Evolutionary conservation across 2,113 vertebrate genomes (phyloP), one percentile per base, ranked within the genome.

Genomic region (Actenoides lindsayi): DNA sequence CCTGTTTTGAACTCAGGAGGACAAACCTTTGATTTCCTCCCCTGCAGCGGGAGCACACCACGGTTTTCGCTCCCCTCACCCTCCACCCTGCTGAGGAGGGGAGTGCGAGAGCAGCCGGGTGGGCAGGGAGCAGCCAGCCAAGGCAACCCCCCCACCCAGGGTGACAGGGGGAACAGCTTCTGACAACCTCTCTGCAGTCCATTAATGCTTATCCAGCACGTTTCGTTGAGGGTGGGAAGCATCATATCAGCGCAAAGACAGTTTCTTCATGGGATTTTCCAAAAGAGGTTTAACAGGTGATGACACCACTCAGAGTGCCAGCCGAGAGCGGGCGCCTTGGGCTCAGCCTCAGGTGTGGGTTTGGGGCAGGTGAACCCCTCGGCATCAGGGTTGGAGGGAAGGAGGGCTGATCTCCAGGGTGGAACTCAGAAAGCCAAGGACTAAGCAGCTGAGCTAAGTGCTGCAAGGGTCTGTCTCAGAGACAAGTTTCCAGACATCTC

Each of bases 181-280:
- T 59, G 76, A 63, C 1, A 0, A 11, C 3, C 16, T 2, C 75
- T 25, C 37, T 7, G 70, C 57, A 6, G 16, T 1, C 62, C 74
- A 4, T 78, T 44, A 54, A 7, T 8, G 15, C 37, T 77, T 57
- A 27, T 3, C 9, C 31, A 8, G 62, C 79, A 1, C 19, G 3
- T 15, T 39, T 21, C 54, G 37, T 10, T 13, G 68, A 44, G 83
- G 63, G 23, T 4, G 67, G 57, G n/a, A 41, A 48, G 59, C 54
- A 11, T 11, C 30, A 15, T 13, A 17, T 4, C 42, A 23, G 2
- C 2, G 11, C 10, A 12, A 21, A 51, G 39, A 21, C 71, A 41
- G 62, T 2, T 24, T 0, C 30, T 11, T 27, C 0, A 1, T 1
- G 27, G 0, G 15, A 41, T 62, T 37, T 62, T 8, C 27, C 70